phyloP scores from a whole-genome alignment of 2,797 vertebrate species.

The Pangasius mekongensis region DNA sequence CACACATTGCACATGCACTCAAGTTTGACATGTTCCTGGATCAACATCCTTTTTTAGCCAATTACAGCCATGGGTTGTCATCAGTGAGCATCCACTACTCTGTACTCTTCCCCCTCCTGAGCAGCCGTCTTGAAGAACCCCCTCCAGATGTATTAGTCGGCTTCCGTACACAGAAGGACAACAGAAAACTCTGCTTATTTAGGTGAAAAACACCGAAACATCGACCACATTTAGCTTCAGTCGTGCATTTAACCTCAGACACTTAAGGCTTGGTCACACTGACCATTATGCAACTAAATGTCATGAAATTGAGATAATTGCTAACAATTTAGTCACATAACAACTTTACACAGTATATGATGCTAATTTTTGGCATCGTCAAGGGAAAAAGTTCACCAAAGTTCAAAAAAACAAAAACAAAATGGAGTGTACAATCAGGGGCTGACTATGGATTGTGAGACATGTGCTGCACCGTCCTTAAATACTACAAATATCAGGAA shows the following conservation, averaged over 20 bases:
- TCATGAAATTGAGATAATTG: not conserved
- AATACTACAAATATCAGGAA: not conserved
- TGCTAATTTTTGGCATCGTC: not conserved
- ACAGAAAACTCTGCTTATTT: not conserved
- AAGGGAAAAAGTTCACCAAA: not conserved
- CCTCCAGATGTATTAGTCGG: not conserved
- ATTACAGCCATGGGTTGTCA: not conserved
- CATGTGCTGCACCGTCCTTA: not conserved
- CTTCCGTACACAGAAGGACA: not conserved
- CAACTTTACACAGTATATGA: too few species aligned
- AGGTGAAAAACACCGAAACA: not conserved
- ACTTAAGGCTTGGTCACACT: too few species aligned
- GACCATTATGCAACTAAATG: not conserved
- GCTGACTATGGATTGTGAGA: not conserved
- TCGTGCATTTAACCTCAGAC: not conserved
- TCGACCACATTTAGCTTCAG: not conserved
- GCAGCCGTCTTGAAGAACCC: not conserved
- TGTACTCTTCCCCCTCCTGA: not conserved
- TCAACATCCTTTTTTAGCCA: not conserved
- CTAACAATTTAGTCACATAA: not conserved
- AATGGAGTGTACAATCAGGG: not conserved
- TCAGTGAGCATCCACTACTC: not conserved
- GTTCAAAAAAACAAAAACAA: not conserved
- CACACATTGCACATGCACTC: slow-evolving; percentile 15
- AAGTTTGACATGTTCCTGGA: not conserved